phyloP scores from a whole-genome alignment of 2,113 vertebrate genomes.

The Xerus inauris region DNA sequence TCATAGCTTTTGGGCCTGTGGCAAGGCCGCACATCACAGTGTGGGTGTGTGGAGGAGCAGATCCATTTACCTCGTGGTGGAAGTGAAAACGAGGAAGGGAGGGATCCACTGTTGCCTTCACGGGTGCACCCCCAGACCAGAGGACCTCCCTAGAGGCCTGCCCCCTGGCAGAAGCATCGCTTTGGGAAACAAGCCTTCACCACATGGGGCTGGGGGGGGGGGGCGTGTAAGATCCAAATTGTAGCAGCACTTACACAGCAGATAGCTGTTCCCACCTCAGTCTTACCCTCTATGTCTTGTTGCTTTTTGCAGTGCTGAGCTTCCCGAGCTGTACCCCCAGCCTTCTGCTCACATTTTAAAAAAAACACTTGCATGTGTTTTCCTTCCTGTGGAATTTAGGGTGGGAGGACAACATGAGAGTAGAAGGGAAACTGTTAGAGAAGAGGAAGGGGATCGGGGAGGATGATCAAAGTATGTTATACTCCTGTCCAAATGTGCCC shows the following conservation, averaged over 20 bases:
- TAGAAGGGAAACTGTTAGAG: neutral
- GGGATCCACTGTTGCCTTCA: neutral
- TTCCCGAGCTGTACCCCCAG: neutral
- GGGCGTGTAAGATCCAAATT: neutral
- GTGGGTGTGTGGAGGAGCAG: neutral
- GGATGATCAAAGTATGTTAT: neutral
- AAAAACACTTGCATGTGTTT: neutral
- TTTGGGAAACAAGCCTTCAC: neutral
- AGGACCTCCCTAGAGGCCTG: neutral
- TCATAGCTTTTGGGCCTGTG: neutral
- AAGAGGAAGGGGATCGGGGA: too few relatives aligned
- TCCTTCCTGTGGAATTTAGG: neutral
- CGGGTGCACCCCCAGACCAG: neutral
- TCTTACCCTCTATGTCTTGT: neutral
- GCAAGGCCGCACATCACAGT: neutral
- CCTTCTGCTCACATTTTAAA: conserved; percentile 4
- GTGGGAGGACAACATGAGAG: neutral
- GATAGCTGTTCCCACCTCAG: neutral
- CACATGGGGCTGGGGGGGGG: neutral
- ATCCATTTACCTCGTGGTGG: neutral
- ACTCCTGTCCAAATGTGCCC: neutral
- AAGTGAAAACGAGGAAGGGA: neutral
- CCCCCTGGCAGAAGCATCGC: neutral
- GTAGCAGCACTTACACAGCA: neutral
- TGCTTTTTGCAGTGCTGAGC: neutral